Evolutionary conservation across 2,888 invertebrate species (phyloP).

Genomic region (Trichogramma evanescens): DNA sequence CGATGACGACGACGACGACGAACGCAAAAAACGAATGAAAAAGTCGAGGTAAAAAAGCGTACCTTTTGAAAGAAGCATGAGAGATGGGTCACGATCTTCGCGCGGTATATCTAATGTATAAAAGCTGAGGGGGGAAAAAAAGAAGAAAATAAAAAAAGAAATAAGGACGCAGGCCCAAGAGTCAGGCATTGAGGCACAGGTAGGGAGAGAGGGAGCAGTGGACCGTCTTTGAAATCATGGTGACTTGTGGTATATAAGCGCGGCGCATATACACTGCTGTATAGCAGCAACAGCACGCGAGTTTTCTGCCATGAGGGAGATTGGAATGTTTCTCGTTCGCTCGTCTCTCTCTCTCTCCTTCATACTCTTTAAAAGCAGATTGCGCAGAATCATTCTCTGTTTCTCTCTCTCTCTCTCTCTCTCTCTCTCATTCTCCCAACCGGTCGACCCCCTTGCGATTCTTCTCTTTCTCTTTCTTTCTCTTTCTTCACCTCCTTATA

Average conservation of each 20-base stretch:
- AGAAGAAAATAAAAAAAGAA: constrained; percentile 1
- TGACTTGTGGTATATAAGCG: constrained; percentile 32
- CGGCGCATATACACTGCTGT: neutral
- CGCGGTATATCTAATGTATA: constrained; percentile 18
- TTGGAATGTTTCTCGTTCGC: constrained; percentile 44
- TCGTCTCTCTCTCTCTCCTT: constrained; percentile 9
- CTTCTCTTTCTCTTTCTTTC: constrained; percentile 8
- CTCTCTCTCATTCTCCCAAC: constrained; percentile 13
- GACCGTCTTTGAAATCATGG: constrained; percentile 32
- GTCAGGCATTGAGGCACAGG: too few relatives aligned
- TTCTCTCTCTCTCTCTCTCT: constrained; percentile 10
- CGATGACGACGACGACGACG: neutral
- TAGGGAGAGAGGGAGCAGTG: constrained; percentile 23
- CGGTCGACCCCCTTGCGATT: constrained; percentile 8
- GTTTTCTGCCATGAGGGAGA: constrained; percentile 39
- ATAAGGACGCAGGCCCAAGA: too few relatives aligned
- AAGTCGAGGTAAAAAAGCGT: constrained; percentile 1
- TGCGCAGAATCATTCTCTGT: neutral
- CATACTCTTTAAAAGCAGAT: too few relatives aligned
- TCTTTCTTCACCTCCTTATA: constrained; percentile 15
- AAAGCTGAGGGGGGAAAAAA: neutral
- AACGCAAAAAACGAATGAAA: neutral
- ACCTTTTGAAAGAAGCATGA: neutral
- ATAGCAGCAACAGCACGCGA: too few relatives aligned
- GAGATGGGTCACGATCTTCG: constrained; percentile 25